Evolutionary conservation across 1,140 invertebrate genomes (phyloP).

Genomic region (Physella acuta): DNA sequence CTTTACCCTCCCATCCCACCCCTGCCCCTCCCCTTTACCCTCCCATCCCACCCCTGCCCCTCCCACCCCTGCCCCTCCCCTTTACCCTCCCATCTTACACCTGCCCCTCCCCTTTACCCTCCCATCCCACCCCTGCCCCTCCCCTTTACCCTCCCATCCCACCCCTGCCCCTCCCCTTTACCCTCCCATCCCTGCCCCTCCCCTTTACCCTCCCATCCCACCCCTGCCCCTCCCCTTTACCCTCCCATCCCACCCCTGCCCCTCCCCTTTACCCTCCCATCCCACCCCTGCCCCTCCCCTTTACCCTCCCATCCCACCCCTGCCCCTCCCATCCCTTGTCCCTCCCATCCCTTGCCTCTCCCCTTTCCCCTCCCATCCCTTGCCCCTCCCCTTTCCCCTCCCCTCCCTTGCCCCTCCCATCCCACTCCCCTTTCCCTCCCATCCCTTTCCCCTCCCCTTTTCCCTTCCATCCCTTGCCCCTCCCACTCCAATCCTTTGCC

Average conservation of each 20-base stretch:
- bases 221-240: neutral
- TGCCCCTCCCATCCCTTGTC: neutral
- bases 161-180: neutral
- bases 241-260: neutral
- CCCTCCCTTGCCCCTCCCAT: no score
- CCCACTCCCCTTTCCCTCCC: neutral
- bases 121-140: conserved; percentile 3
- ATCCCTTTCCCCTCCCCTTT: neutral
- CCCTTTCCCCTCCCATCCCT: neutral
- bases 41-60: neutral
- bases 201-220: neutral
- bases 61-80: neutral
- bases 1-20: neutral
- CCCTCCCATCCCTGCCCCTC: neutral
- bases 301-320: neutral
- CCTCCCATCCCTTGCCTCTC: neutral
- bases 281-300: neutral
- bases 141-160: neutral
- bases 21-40: neutral
- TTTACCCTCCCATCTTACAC: neutral
- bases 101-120: neutral
- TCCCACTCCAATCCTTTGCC: neutral
- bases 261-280: neutral
- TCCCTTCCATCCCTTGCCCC: neutral
- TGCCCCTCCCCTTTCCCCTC: no score